Base-by-base conservation (phyloP, 2,888 invertebrate genomes). In the Margaritifera margaritifera region DNA sequence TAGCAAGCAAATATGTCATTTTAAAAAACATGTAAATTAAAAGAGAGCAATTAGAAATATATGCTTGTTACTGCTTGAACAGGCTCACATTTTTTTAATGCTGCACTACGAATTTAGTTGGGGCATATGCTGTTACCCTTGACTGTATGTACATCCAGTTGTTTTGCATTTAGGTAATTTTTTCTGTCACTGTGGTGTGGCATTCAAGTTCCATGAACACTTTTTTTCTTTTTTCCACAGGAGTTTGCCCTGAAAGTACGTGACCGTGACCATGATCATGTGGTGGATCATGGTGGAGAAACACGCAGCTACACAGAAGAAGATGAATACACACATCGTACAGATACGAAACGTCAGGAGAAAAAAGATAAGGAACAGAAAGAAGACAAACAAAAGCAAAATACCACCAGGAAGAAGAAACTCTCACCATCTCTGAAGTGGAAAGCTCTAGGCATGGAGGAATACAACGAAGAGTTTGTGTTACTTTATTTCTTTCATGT, bases 401-500 rank as follows among this genome's bases (percentile, higher is more conserved):
- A 80, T 64, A n/a, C 75, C 53, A 80, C 82, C 65, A 81, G 78
- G 58, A 84, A 86, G 73, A 84, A 83, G 71, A 86, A 85, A 59
- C 72, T 88, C 68, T 87, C 88, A 69, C 88, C 88, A 8, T 88
- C 88, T 4, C 75, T 88, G 22, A 88, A 87, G 69, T 89, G 89
- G 89, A 85, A 83, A 71, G 80, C 80, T 42, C 79, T 88, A 20
- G 84, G 82, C 31, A 75, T 86, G 74, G 87, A 88, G 24, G 87
- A 88, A 66, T 80, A 82, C 54, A 81, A 78, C 70, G 79, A 80
- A 75, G 74, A 64, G 79, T 77, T 54, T 69, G 72, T 50, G 27
- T 20, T 31, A 15, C 15, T 42, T 42, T 42, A 42, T 42, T 42
- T 42, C 0, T 42, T 42, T 42, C 42, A 11, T 42, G 42, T 42